These are phyloP conservation scores for Mayetiola destructor DNA, from an alignment of 2,888 invertebrate genomes.

Conservation along the genomic window DNA sequence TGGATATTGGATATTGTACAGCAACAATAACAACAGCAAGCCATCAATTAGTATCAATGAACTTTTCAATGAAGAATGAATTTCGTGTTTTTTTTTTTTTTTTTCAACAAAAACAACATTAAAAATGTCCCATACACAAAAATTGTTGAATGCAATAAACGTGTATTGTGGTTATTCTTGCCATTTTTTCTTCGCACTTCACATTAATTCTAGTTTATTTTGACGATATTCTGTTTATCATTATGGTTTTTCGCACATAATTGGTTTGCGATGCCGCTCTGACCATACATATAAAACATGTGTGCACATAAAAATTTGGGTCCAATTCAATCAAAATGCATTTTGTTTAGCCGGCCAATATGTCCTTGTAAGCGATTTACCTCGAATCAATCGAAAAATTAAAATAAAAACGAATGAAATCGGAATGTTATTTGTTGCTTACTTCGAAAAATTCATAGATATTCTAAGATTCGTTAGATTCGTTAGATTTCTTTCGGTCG, in stretches of 20 bases:
- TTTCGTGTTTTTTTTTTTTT: not conserved
- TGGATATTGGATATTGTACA: not conserved
- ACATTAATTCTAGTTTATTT: not conserved
- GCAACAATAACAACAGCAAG: not conserved
- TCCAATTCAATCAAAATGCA: not conserved
- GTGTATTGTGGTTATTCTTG: too few relatives aligned
- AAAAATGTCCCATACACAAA: too few relatives aligned
- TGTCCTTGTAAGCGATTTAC: slow-evolving; percentile 11
- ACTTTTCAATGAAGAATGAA: slow-evolving; percentile 24
- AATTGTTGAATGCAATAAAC: too few relatives aligned
- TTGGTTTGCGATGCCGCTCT: not conserved
- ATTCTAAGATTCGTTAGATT: too few relatives aligned
- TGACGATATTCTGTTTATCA: not conserved
- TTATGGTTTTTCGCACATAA: not conserved
- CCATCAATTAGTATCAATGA: slow-evolving; percentile 21
- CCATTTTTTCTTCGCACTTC: not conserved
- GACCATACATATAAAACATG: not conserved
- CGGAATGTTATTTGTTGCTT: too few relatives aligned
- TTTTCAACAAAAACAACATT: too few relatives aligned
- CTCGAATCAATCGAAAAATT: not conserved
- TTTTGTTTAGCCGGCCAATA: slow-evolving; percentile 9
- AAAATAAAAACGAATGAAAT: not conserved
- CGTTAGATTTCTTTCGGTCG: too few relatives aligned
- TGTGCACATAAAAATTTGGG: not conserved
- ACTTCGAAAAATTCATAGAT: too few relatives aligned